Base-by-base conservation (phyloP, 1,140 invertebrate species). In the Papilio xuthus region DNA sequence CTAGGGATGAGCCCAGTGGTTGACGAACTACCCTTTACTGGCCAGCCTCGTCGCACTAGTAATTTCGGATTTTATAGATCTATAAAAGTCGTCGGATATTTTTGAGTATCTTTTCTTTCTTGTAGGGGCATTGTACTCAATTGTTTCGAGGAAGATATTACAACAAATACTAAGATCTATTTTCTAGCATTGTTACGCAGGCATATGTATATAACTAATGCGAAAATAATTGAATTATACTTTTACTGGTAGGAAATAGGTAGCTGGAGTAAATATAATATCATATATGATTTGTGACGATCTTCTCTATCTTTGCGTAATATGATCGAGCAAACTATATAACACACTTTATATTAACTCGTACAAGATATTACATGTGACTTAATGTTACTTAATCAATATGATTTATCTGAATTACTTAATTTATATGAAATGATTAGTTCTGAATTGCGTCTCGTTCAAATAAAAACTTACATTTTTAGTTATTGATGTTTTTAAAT, bases 181-280 rank as follows among this genome's bases (percentile, higher is more conserved):
- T 28, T 67, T 67, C 4, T 67, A 12, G 26, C 26, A 15, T 15
- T 67, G 6, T 32, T 32, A 67, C 13, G 6, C 12, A 28, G 4
- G 12, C 32, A 37, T 37, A 37, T 7, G 32, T 37, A 37, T 37
- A 37, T 32, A 67, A 67, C 60, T 67, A 67, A 67, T 67, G 60
- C 26, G 60, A 67, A 67, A 67, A 67, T 67, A 67, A 67, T 67
- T 28, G 13, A 23, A 15, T 28, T 67, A 67, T 28, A 67, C 60
- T 32, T 28, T 67, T 67, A 67, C 26, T 67, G 18, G 13, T 15
- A 4, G n/a, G 26, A 63, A 60, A n/a, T n/a, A n/a, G n/a, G 10
- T 63, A 12, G 4, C 26, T n/a, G 26, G 13, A 67, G 32, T 28
- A 32, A 67, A 67, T 28, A 67, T 37, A 37, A 37, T 15, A 32